Evolutionary conservation across 1,140 invertebrate species (phyloP), one percentile per base, ranked within the genome.

Genomic region (Halesus radiatus): DNA sequence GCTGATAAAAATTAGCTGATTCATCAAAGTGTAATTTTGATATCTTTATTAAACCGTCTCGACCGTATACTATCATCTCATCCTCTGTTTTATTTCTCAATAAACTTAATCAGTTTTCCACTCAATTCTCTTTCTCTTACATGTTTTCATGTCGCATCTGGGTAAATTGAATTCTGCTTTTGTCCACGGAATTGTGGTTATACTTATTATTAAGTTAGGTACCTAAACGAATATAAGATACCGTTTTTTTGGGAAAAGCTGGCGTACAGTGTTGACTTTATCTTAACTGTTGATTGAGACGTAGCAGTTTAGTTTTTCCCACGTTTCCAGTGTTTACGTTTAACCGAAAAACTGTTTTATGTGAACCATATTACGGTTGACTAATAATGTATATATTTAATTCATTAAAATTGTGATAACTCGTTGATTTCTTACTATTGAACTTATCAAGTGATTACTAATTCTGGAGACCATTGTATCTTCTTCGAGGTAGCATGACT

Each of bases 81-180:
- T 60, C 23, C 16, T 23, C n/a, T 60, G 16, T 60, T 60, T 60
- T 60, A 60, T 18, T 1, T 60, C 15, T 20, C 56, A 45, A 60
- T 60, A 18, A 60, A 60, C 56, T 60, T 20, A 60, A 60, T 60
- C 56, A 60, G 56, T 60, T 20, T 60, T 60, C 56, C 7, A 23
- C 16, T 23, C 56, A 23, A 60, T 60, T 56, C 54, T n/a, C 54
- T 20, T 18, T 58, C 54, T 23, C 10, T 20, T 60, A n/a, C 7
- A 23, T 60, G 23, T 60, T 60, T 60, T 60, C 15, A 7, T 20
- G 7, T 6, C 56, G n/a, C 23, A 22, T 23, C 56, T 60, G 3
- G 2, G 20, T n/a, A 13, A 45, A n/a, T 6, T n/a, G 7, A 6
- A 20, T 20, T 23, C 7, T 60, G 20, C 23, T 22, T 60, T 58